Evolutionary conservation across 1,140 invertebrate species (phyloP).

Genomic region (Ridgeia piscesae): DNA sequence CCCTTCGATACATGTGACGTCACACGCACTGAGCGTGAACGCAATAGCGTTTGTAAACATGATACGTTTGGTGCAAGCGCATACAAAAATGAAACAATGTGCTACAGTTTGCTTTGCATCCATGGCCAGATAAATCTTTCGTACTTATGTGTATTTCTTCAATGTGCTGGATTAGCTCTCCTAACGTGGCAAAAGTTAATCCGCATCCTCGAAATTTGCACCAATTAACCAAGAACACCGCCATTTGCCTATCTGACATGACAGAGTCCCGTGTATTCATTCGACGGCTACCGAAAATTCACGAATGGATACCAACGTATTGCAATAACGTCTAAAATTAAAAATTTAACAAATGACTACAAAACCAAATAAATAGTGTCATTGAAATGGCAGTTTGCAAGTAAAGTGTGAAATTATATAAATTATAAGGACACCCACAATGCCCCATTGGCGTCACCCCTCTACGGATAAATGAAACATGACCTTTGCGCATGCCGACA

Average conservation of each 20-base stretch:
- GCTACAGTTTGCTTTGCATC: not conserved
- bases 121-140: conserved; percentile 23
- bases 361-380: not conserved
- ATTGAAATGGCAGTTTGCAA: not conserved
- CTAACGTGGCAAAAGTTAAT: conserved; percentile 75
- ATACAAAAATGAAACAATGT: conserved; percentile 9
- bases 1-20: not conserved
- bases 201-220: conserved; percentile 85
- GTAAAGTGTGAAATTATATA: not conserved
- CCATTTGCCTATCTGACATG: conserved; percentile 62
- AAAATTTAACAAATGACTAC: not conserved
- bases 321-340: not conserved
- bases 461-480: conserved; percentile 5
- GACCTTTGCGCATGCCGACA: conserved; percentile 25
- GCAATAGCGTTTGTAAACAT: conserved; percentile 22
- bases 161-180: conserved; percentile 80
- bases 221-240: conserved; percentile 82
- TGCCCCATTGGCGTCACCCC: not conserved
- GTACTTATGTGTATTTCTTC: conserved; percentile 83
- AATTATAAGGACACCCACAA: conserved; percentile 1
- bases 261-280: not conserved
- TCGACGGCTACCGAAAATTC: not conserved
- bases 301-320: not conserved
- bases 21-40: conserved; percentile 25
- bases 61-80: not conserved